These are phyloP conservation scores for Hafferia zeledoni DNA, from an alignment of 2,797 vertebrate species.

Conservation along the genomic window DNA sequence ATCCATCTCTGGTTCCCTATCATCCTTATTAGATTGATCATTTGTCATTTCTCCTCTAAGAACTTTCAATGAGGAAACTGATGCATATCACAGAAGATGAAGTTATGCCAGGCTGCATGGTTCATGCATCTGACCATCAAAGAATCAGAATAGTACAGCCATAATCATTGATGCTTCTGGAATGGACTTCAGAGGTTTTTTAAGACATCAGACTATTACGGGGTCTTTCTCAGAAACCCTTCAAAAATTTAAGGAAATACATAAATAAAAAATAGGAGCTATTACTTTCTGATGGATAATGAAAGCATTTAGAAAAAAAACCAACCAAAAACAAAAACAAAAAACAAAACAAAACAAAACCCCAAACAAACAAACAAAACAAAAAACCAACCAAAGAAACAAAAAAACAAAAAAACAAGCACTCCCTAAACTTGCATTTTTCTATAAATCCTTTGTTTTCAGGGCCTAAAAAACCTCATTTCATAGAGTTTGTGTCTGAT, in stretches of 20 bases:
- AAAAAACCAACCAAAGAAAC: no score
- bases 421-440: neutral
- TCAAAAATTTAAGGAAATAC: neutral
- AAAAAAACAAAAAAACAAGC: neutral
- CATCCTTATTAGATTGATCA: fast-evolving
- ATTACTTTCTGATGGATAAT: neutral
- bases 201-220: neutral
- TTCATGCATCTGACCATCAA: neutral
- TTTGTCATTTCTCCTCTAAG: neutral
- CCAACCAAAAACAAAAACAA: neutral
- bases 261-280: neutral
- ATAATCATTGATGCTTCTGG: neutral
- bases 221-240: neutral
- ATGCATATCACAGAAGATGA: neutral
- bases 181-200: neutral
- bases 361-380: neutral
- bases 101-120: neutral
- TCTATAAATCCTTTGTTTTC: neutral
- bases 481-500: neutral
- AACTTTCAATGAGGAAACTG: neutral
- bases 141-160: neutral
- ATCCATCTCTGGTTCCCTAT: fast-evolving
- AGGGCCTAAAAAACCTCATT: neutral
- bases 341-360: no score
- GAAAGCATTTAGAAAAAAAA: neutral